Evolutionary conservation across 1,140 invertebrate species (phyloP), one percentile per base, ranked within the genome.

Genomic region (Dryas iulia): DNA sequence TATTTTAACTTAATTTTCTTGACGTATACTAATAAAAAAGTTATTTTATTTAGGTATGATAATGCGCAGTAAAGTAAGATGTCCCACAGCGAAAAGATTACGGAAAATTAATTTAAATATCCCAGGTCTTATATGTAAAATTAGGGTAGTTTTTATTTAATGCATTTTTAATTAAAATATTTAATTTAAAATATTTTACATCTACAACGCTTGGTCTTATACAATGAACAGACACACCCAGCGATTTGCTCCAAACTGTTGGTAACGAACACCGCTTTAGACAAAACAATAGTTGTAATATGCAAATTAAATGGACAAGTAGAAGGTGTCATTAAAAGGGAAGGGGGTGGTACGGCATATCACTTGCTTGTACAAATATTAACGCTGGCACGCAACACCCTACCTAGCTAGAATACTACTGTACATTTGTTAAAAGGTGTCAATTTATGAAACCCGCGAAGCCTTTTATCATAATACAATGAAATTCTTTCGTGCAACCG

Each of bases 231-330:
- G 53, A 24, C 70, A 66, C 73, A 68, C 66, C 52, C 67, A 56
- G 71, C 73, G 68, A 70, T 77, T 71, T 71, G 66, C 59, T 21
- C 57, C 62, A 52, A 78, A 82, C 79, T 81, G 76, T 78, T 65
- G 39, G 30, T 47, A 68, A 57, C 68, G 68, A 66, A 79, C 67
- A 72, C 71, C 56, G 69, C 61, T 76, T 76, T 76, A 76, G 69
- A 66, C 58, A 66, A 77, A 80, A 75, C 79, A 78, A 79, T 81
- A 74, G 70, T 86, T 83, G 69, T 81, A 87, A 82, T 81, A 89
- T 90, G 86, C 78, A 90, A 89, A 90, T 89, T 85, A 86, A 88
- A 76, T 69, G 80, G 79, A 84, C 78, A 83, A 83, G 73, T 78
- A 77, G 71, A 72, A 76, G 74, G 83, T 82, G 79, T 87, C 81